These are phyloP conservation scores for Arnoldichthys spilopterus DNA, from an alignment of 2,797 vertebrate genomes.

Conservation along the genomic window DNA sequence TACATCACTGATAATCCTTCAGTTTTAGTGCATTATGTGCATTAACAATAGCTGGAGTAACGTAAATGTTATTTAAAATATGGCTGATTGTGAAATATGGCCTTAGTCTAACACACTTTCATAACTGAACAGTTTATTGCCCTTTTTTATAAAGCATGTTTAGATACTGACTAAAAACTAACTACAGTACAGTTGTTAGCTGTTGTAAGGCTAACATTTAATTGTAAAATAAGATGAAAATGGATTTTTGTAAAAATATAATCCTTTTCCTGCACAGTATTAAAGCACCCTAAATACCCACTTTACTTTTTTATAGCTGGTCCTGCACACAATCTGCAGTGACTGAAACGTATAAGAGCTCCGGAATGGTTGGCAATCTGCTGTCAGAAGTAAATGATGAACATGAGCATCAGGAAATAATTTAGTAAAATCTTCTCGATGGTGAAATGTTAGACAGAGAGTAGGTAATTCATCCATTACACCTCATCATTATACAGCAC, in stretches of 20 bases:
- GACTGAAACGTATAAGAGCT: neutral
- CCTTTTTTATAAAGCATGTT: neutral
- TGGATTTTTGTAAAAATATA: too few relatives aligned
- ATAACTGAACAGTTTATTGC: constrained; percentile 1
- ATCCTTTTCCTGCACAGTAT: too few relatives aligned
- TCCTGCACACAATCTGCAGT: neutral
- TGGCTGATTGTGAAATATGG: constrained; percentile 53
- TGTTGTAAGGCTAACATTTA: neutral
- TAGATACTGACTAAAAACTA: neutral
- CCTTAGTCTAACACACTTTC: constrained; percentile 35
- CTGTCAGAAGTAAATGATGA: constrained; percentile 12
- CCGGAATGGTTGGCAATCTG: neutral
- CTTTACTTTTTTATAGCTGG: neutral
- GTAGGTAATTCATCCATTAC: neutral
- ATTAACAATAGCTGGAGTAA: constrained; percentile 10
- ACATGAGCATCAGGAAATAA: constrained; percentile 18
- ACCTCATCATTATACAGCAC: constrained; percentile 8
- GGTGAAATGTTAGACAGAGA: neutral
- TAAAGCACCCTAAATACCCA: neutral
- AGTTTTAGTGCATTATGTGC: too few relatives aligned
- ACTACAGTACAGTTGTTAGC: neutral
- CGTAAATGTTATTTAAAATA: constrained; percentile 56
- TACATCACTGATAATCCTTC: constrained; percentile 59
- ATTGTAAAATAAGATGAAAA: neutral
- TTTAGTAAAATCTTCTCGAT: neutral